Base-by-base conservation (phyloP, 2,113 vertebrate species). In the Sterna hirundo region DNA sequence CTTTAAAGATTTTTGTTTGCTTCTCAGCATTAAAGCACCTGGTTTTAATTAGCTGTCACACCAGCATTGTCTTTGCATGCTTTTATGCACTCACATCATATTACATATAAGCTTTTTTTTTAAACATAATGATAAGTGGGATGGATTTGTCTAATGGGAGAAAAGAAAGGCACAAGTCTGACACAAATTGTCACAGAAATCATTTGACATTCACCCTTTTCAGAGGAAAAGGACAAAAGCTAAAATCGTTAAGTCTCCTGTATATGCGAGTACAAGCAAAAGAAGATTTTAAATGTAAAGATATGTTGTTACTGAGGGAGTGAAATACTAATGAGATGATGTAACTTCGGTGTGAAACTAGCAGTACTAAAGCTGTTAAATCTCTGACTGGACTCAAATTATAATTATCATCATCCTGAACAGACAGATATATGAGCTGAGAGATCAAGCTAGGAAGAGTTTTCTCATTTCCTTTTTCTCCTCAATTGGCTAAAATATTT, bases 31-130 rank as follows among this genome's bases (percentile, higher is more conserved):
- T 89, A 30, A 89, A 95, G 51, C 19, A 87, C 51, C 66, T 86
- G 58, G 23, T 19, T 93, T 94, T 94, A 97, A 96, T 94, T 91
- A 97, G 84, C 81, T 94, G 89, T 96, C 91, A 94, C 29, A 77
- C 19, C 70, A 91, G 58, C 46, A 88, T 27, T 89, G 54, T 76
- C 78, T 94, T 83, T 38, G 66, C 11, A 36, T n/a, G 40, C 34
- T 74, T 94, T 95, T 69, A 80, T 91, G 54, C 36, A 42, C 54
- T 44, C 27, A 66, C 36, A 87, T 83, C 90, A 85, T 54, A 87
- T 16, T 38, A 68, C 21, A 30, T 21, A 29, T 42, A 13, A 64
- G 52, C 22, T 32, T 27, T 80, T 58, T 64, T 87, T 72, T 27
- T 11, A 65, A 78, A 44, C 32, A 81, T 5, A 88, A 90, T 2